Base-by-base conservation (phyloP, 2,888 invertebrate genomes). In the Trimorus sp. region DNA sequence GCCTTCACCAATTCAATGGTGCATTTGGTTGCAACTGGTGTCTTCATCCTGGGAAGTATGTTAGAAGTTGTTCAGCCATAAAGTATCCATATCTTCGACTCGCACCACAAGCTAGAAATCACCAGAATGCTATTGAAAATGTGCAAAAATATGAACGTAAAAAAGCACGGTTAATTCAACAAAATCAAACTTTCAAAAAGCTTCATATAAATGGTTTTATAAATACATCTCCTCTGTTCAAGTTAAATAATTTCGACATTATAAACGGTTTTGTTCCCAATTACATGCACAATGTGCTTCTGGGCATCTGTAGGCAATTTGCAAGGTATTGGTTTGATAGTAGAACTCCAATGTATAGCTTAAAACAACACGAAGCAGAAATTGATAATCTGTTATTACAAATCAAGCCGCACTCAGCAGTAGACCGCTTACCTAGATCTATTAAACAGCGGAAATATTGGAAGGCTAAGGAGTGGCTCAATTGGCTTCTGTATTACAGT, bases 381-480 rank as follows among this genome's bases (percentile, higher is more conserved):
- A 45, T 45, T 26, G 26, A 62, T 48, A 45, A 2, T 8, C 11
- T 26, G 7, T 62, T 62, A 5, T 3, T 62, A 12, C 0, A 26
- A 16, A 48, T 62, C 7, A 62, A 12, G 12, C 60, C 60, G 12
- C 60, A 45, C 26, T 45, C 60, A 11, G 45, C 45, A 26, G 48
- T 62, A 16, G 36, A 48, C 4, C 45, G 60, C 4, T 26, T 62
- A 12, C 60, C 45, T 16, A 16, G 60, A 14, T 42, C 40, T 15
- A 15, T 59, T 1, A 40, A 40, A 15, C 40, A 59, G 3, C 42
- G 59, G 0, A 59, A 59, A 36, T 59, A 9, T 26, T 62, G 60
- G 48, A 62, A 62, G 14, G 60, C 60, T 16, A 62, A 62, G 12
- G 60, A 62, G 9, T 62, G 60, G 60, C 26, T 62, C 1, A 62